Percentiles rank a stretch among this genome's conserved stretches.
These are phyloP conservation scores for Gila orcuttii DNA, from an alignment of 2,113 vertebrate genomes.

Conservation along the genomic window DNA sequence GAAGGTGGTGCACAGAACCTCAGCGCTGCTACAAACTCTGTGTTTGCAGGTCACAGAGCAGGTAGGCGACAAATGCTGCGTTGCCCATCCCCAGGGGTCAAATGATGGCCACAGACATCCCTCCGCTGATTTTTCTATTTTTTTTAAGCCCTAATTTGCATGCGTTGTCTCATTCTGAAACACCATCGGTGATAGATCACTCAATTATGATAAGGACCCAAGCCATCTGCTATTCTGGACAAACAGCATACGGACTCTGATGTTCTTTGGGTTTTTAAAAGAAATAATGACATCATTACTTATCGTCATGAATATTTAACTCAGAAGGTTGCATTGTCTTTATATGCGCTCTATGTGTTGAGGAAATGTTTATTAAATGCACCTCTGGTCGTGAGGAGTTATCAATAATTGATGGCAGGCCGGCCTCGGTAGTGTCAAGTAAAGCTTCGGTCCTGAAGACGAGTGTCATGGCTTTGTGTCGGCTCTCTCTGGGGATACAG, in stretches of 20 bases:
- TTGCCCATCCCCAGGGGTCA: conserved; percentile 29
- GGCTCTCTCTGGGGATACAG: not conserved
- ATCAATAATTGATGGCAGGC: conserved; percentile 49
- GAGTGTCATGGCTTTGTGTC: conserved; percentile 18
- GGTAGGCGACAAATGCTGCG: conserved; percentile 46
- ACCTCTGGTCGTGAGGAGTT: conserved; percentile 3
- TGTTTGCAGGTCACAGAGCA: conserved; percentile 52
- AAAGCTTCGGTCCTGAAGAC: conserved; percentile 5
- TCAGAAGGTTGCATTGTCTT: not conserved
- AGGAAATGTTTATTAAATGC: conserved; percentile 38
- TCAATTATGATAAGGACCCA: conserved; percentile 32
- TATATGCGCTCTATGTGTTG: not conserved
- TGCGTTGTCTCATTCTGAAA: not conserved
- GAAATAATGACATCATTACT: not conserved
- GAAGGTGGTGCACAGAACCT: conserved; percentile 32
- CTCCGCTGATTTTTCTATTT: not conserved
- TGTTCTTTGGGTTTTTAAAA: not conserved
- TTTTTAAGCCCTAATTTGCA: conserved; percentile 23
- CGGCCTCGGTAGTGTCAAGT: conserved; percentile 30
- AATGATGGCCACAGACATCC: conserved; percentile 19
- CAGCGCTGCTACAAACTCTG: not conserved
- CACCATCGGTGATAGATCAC: conserved; percentile 14
- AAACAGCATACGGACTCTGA: not conserved
- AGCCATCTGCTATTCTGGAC: conserved; percentile 26
- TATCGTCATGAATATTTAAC: conserved; percentile 14